Conservation (phyloP, 2,888 invertebrate species). For the Dioctria linearis region DNA sequence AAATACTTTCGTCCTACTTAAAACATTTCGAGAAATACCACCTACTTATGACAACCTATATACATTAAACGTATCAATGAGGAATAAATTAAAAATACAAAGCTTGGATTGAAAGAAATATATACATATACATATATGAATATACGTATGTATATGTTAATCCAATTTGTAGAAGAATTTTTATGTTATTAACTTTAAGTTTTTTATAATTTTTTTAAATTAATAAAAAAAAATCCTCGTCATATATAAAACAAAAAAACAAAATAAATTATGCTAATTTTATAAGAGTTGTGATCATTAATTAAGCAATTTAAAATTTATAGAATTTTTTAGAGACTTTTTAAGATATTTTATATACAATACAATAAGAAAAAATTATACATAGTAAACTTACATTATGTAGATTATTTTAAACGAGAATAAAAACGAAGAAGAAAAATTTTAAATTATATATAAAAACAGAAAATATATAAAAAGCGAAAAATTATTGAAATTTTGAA, state of each 20-base stretch:
- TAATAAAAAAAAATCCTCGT: neutral
- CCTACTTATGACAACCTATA: constrained; percentile 5
- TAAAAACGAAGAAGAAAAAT: neutral
- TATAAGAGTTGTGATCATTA: constrained; percentile 71
- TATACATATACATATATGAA: neutral
- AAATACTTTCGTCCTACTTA: neutral
- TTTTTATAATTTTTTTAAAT: too few relatives aligned
- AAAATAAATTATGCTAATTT: constrained; percentile 57
- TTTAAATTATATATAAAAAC: constrained; percentile 10
- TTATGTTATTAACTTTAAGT: neutral
- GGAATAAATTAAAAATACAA: too few relatives aligned
- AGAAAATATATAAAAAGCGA: neutral
- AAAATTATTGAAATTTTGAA: too few relatives aligned
- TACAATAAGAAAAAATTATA: neutral
- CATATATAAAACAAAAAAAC: constrained; percentile 31
- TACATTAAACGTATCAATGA: too few relatives aligned
- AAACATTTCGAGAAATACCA: constrained; percentile 22
- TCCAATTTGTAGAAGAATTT: constrained; percentile 25
- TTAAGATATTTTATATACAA: neutral
- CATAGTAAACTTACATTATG: neutral
- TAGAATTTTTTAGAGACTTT: constrained; percentile 28
- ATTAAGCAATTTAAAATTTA: constrained; percentile 66
- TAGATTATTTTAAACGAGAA: constrained; percentile 7
- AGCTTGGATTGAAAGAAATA: too few relatives aligned
- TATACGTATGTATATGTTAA: neutral